Evolutionary conservation across 2,888 invertebrate genomes (phyloP), one percentile per base, ranked within the genome.

Genomic region (Nebria salina): DNA sequence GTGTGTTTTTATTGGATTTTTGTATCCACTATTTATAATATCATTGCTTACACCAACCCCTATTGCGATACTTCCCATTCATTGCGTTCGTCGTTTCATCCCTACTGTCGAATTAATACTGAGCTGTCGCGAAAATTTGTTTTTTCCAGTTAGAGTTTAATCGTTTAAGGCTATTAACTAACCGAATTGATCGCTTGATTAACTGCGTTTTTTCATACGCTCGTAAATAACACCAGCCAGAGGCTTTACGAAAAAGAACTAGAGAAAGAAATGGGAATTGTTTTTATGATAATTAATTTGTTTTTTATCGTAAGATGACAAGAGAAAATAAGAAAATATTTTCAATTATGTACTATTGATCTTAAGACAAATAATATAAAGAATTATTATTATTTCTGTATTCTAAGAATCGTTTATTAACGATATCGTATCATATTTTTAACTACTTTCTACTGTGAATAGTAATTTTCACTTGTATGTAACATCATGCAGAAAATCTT

Each of bases 121-220:
- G 8, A 64, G n/a, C 78, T 78, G 73, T 73, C 78, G 70, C 54
- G 74, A 75, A 79, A 79, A 79, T 79, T 79, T 79, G 79, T 79
- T 75, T 79, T 78, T 79, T 79, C 43, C 72, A 43, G 70, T 70
- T 77, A 5, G 68, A 79, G 75, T 81, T 81, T 75, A 81, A 81
- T 81, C 76, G 75, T 72, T 81, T 81, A 65, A 81, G 70, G 75
- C 80, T 81, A 81, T 81, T 76, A 81, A 81, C 80, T 81, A 72
- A 81, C 80, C 80, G 72, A 81, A 41, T 75, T 81, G 75, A 81
- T 81, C 70, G 72, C 76, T 81, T 81, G 80, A 81, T 81, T 81
- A 81, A 70, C 75, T 75, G 65, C 64, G 66, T 76, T 75, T 78
- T 81, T 81, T 75, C 75, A 75, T 75, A 79, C 79, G 54, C 43